Base-by-base conservation (phyloP, 2,797 vertebrate genomes). In the Danio choprae region DNA sequence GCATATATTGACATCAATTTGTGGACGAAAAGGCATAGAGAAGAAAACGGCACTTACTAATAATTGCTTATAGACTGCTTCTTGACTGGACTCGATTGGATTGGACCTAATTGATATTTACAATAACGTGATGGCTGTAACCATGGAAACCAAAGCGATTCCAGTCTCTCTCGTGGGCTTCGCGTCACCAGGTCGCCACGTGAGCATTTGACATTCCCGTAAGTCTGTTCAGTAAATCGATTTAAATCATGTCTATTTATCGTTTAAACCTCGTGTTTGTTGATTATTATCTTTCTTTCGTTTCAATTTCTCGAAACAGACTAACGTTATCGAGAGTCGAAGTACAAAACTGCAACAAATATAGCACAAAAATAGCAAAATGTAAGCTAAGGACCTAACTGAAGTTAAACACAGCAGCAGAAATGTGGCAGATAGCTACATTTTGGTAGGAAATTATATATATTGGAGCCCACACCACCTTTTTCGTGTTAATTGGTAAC, bases 91-190 rank as follows among this genome's bases (percentile, higher is more conserved):
- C 16, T 69, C 29, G 29, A 29, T 3, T 29, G 29, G n/a, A n/a
- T n/a, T n/a, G 29, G 29, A 29, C 3, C 29, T 29, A 29, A 29
- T 29, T 29, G 29, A 18, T 10, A 51, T 51, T 48, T 67, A 13
- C 10, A 38, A 7, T 53, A 18, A 36, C 53, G 38, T 40, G 6
- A 36, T 7, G 56, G 18, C 16, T 40, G 29, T 70, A 8, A 18
- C 4, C 40, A 62, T 62, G 29, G 68, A 40, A 70, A 41, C 68
- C 10, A 59, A 59, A 29, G 56, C 12, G 10, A 58, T 69, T 29
- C 1, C 2, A 38, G 15, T 51, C 43, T 22, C 43, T 46, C 4
- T 13, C 3, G 7, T 48, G 46, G 9, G 4, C 15, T 5, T 69
- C 1, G 16, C 15, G 22, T 51, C 67, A 38, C 15, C 8, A 22